Evolutionary conservation across 2,797 vertebrate species (phyloP).

Genomic region (Dromococcyx pavoninus): DNA sequence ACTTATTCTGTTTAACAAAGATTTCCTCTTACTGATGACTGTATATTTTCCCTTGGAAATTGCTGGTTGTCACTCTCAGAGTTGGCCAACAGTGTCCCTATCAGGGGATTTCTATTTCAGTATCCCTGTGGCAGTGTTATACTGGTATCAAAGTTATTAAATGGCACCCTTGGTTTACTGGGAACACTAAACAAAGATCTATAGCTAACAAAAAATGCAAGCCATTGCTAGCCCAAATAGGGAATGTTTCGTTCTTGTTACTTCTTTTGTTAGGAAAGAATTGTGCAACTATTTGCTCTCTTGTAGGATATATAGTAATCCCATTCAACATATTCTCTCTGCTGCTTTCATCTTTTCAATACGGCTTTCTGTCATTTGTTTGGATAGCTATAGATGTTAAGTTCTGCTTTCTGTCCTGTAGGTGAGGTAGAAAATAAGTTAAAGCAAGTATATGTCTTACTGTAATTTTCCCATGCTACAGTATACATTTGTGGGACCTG

Average conservation of each 20-base stretch:
- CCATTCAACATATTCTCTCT: neutral
- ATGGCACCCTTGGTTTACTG: neutral
- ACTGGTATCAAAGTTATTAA: conserved; percentile 14
- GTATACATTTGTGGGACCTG: neutral
- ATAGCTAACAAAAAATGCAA: conserved; percentile 33
- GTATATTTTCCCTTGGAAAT: conserved; percentile 31
- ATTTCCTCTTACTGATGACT: neutral
- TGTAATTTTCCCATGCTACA: neutral
- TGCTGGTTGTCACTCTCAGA: neutral
- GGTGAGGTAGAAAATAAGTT: neutral
- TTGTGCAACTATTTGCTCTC: conserved; percentile 19
- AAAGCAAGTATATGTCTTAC: neutral
- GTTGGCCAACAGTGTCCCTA: conserved; percentile 28
- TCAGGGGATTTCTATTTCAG: conserved; percentile 26
- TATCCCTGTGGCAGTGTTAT: neutral
- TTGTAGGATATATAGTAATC: neutral
- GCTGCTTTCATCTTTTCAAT: conserved; percentile 35
- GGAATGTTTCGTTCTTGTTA: neutral
- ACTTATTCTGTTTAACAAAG: neutral
- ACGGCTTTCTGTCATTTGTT: neutral
- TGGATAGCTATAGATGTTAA: neutral
- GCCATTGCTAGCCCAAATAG: neutral
- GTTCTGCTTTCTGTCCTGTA: neutral
- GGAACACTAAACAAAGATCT: conserved; percentile 33
- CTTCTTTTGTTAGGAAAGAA: conserved; percentile 42